Evolutionary conservation across 2,888 invertebrate genomes (phyloP).

Genomic region (Cataglyphis albicans): DNA sequence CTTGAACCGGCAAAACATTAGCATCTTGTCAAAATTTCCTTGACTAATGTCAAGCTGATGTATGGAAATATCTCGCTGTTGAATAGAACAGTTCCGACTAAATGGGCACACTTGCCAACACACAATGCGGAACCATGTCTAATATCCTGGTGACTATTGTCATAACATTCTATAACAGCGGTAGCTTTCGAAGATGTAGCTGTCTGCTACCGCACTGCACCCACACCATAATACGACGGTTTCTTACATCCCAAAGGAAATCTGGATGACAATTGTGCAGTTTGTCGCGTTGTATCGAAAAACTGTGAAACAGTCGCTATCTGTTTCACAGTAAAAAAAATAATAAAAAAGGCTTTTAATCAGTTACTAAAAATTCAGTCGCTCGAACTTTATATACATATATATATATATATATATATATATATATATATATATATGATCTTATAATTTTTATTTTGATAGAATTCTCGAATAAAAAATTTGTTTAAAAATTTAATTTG

Average conservation of each 20-base stretch:
- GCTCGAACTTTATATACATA: not conserved
- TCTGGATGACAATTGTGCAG: constrained; percentile 49
- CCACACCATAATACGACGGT: not conserved
- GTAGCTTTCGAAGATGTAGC: constrained; percentile 47
- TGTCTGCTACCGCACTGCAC: constrained; percentile 53
- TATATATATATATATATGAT: too few relatives aligned
- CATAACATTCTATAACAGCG: constrained; percentile 36
- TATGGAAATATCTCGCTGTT: constrained; percentile 32
- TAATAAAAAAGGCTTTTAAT: not conserved
- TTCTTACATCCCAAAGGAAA: constrained; percentile 50
- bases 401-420: too few relatives aligned
- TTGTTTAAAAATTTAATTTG: not conserved
- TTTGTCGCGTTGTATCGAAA: not conserved
- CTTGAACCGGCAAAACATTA: not conserved
- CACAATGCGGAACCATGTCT: constrained; percentile 36
- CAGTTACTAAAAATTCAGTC: not conserved
- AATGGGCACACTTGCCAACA: constrained; percentile 56
- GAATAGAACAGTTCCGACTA: constrained; percentile 36
- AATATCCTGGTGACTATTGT: constrained; percentile 52
- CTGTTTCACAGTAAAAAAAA: not conserved
- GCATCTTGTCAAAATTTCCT: not conserved
- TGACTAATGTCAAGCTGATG: constrained; percentile 16
- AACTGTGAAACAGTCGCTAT: not conserved
- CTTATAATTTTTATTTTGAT: not conserved
- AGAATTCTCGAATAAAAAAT: not conserved